Evolutionary conservation across 2,797 vertebrate species (phyloP), one percentile per base, ranked within the genome.

Genomic region (Cossypha caffra): DNA sequence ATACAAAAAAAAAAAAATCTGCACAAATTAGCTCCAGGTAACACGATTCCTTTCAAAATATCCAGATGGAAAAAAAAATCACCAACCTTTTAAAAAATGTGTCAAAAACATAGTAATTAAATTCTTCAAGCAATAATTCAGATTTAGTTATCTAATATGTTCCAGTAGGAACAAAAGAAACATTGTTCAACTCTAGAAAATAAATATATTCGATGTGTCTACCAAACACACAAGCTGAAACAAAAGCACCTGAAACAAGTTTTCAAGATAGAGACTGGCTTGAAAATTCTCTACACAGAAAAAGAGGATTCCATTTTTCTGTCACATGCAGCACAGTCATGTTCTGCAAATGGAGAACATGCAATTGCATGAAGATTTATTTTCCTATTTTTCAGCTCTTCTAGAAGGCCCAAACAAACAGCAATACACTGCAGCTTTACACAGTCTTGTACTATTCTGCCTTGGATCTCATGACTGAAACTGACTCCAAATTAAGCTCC

Each of bases 51-150:
- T 91, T 76, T 43, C 9, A 63, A 94, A 86, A 82, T 77, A 43
- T 26, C 23, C 50, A 51, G n/a, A 35, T 8, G 9, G 8, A 67
- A 43, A 37, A 20, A 19, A 38, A 38, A 38, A 38, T 38, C 0
- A 1, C 3, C 7, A 40, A 13, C 4, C 29, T 75, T 82, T 61
- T 8, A 13, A 76, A 69, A 75, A 87, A 25, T 21, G 78, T 3
- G 7, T 6, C 11, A 28, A 25, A 37, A 62, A 43, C 9, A 7
- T 23, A 9, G 5, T 28, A 54, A 76, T 38, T 57, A 52, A 62
- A 55, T 69, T 91, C 21, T 54, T 93, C 57, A 83, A 71, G 31
- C 29, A 90, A 29, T 43, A 95, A 91, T 64, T 19, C 35, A 61
- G 62, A 83, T 64, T 33, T 16, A 86, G 12, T 37, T 61, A 63